A percentile compares a stretch with the other conserved stretches of the same genome.
Evolutionary conservation across 64 coral and sea anemone genomes (phyloP).

Genomic region (Catalaphyllia jardinei): DNA sequence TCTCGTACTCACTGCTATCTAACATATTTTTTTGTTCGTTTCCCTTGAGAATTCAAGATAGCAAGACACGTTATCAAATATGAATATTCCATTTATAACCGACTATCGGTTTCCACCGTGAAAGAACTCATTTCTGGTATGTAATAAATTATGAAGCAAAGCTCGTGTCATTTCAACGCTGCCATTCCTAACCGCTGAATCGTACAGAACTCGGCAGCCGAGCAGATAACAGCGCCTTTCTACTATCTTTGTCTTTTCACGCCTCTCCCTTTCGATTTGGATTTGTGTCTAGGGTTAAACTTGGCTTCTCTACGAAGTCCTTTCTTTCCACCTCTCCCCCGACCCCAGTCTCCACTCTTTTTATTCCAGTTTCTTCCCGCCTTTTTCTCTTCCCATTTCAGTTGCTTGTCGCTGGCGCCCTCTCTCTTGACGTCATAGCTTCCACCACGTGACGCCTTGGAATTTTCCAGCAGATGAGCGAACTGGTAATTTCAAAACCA

Average conservation of each 20-base stretch:
- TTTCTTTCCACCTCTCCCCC: background rate
- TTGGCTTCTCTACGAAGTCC: background rate
- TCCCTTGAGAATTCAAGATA: too few relatives aligned
- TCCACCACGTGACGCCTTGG: conserved; percentile 37
- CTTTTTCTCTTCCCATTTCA: conserved; percentile 51
- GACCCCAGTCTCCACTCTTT: background rate
- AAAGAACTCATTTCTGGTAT: too few relatives aligned
- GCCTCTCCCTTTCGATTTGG: conserved; percentile 1
- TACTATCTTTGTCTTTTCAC: conserved; percentile 25
- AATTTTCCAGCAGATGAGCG: conserved; percentile 59
- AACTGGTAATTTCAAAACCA: conserved; percentile 38
- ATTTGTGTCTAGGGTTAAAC: background rate
- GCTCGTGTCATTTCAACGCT: too few relatives aligned
- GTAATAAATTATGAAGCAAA: too few relatives aligned
- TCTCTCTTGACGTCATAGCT: conserved; percentile 45
- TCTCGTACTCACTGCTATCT: too few relatives aligned
- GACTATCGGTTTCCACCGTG: too few relatives aligned
- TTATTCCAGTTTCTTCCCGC: conserved; percentile 26
- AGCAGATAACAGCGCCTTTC: background rate
- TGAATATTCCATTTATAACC: too few relatives aligned
- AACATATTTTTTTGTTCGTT: too few relatives aligned
- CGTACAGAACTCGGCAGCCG: too few relatives aligned
- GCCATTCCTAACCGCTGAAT: too few relatives aligned
- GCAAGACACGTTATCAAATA: too few relatives aligned
- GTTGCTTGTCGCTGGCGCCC: conserved; percentile 47